Evolutionary conservation across 1,140 invertebrate species (phyloP).

Genomic region (Ylistrum balloti): DNA sequence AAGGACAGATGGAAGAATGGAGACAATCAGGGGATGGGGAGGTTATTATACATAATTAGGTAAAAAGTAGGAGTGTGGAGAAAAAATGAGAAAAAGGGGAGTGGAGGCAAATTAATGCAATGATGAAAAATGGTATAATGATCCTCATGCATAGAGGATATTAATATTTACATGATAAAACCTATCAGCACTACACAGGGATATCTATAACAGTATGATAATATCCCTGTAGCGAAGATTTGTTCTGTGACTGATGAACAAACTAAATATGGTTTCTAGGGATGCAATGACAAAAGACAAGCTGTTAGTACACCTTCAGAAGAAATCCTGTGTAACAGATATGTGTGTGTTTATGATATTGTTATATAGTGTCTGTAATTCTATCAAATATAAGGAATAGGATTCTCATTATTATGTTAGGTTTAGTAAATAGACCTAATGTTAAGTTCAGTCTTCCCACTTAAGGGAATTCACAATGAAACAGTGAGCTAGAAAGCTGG

Average conservation of each 20-base stretch:
- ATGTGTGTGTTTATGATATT: no score
- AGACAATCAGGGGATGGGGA: neutral
- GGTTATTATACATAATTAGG: neutral
- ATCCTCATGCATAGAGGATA: neutral
- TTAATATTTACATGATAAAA: neutral
- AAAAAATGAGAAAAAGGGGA: neutral
- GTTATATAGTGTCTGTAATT: no score
- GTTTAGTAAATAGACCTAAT: no score
- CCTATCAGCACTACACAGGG: neutral
- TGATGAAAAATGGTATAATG: neutral
- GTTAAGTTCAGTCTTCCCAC: no score
- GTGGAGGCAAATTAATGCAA: neutral
- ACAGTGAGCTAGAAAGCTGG: no score
- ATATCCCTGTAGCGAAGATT: neutral
- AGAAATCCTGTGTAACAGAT: no score
- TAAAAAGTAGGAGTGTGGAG: neutral
- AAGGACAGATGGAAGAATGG: no score
- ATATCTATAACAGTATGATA: neutral
- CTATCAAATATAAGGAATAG: no score
- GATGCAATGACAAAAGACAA: no score
- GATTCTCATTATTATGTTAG: no score
- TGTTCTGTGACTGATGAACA: neutral
- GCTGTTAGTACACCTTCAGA: no score
- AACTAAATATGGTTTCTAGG: constrained; percentile 4
- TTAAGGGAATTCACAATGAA: no score